Evolutionary conservation across 2,888 invertebrate genomes (phyloP), one percentile per base, ranked within the genome.

Genomic region (Standfussiana lucernea): DNA sequence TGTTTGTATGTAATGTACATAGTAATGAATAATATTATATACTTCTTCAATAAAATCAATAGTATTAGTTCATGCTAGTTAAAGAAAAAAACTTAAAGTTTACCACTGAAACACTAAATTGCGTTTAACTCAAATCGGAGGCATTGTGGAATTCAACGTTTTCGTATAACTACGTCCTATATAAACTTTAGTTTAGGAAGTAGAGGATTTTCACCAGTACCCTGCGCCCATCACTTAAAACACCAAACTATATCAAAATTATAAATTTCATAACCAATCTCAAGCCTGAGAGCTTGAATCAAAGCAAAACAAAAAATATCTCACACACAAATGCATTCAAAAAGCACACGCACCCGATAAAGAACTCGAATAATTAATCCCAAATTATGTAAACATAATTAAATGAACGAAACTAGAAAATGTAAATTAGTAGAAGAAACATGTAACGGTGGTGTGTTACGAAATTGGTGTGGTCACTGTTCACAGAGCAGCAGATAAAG

Each of bases 311-410:
- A n/a, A 24, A 45, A 32, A 73, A 42, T 32, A 40, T 35, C 56
- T 64, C 53, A 21, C 50, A 67, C 35, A 76, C 6, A 73, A 80
- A 70, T 45, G 37, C 61, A 62, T 65, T 50, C 13, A 4, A 21
- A 70, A 72, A 64, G 61, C 79, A 70, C 71, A 78, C 53, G 72
- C 56, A 69, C 8, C 40, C 32, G 71, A 73, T 84, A 82, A 77
- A 80, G 53, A 77, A 73, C 47, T 66, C 8, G 80, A 80, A 82
- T 86, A 88, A 86, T 84, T 81, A 86, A 81, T 86, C 77, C 61
- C 61, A 82, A 86, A 88, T 86, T 85, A 87, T 86, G 83, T 87
- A 75, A 86, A 87, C 86, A 88, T 82, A 88, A 88, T 88, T 85
- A 86, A 77, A 77, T 76, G 72, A 71, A 77, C 69, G n/a, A 75